phyloP scores from a whole-genome alignment of 2,797 vertebrate genomes.

The Capromys pilorides region DNA sequence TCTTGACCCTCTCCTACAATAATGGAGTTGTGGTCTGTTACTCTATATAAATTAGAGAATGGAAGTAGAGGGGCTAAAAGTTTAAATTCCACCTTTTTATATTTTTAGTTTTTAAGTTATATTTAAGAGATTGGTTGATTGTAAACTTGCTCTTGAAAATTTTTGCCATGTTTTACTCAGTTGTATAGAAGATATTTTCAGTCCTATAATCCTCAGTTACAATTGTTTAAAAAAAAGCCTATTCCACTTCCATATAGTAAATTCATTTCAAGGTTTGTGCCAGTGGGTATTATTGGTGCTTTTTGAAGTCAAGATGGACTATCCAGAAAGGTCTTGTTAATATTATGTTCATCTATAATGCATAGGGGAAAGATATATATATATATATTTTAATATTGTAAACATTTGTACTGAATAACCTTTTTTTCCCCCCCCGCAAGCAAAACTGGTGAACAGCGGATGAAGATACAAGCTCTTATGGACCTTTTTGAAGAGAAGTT shows the following conservation, averaged over 20 bases:
- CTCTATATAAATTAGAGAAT: constrained; percentile 62
- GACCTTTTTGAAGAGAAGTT: constrained; percentile 88
- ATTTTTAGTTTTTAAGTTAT: constrained; percentile 76
- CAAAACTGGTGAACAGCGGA: constrained; percentile 87
- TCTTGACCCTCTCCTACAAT: constrained; percentile 66
- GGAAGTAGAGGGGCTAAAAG: constrained; percentile 63
- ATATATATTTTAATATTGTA: constrained; percentile 82
- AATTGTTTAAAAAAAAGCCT: constrained; percentile 74
- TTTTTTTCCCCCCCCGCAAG: constrained; percentile 87
- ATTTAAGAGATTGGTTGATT: constrained; percentile 70
- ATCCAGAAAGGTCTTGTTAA: constrained; percentile 83
- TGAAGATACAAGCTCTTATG: constrained; percentile 85
- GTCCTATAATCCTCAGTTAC: constrained; percentile 76
- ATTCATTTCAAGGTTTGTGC: constrained; percentile 82
- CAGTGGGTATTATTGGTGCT: constrained; percentile 86
- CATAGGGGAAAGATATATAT: constrained; percentile 77
- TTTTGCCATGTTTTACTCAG: constrained; percentile 65
- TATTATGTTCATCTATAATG: constrained; percentile 83
- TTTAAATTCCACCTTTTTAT: constrained; percentile 71
- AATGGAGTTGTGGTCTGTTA: constrained; percentile 65
- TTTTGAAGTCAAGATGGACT: constrained; percentile 83
- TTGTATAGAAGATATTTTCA: constrained; percentile 77
- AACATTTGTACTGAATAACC: constrained; percentile 86
- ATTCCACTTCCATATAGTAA: constrained; percentile 79
- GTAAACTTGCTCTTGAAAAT: constrained; percentile 68